Evolutionary conservation across 30 jellyfish, hydroid and myxozoan species (phyloP), one percentile per base, ranked within the genome.

Genomic region (Nemopilema nomurai): DNA sequence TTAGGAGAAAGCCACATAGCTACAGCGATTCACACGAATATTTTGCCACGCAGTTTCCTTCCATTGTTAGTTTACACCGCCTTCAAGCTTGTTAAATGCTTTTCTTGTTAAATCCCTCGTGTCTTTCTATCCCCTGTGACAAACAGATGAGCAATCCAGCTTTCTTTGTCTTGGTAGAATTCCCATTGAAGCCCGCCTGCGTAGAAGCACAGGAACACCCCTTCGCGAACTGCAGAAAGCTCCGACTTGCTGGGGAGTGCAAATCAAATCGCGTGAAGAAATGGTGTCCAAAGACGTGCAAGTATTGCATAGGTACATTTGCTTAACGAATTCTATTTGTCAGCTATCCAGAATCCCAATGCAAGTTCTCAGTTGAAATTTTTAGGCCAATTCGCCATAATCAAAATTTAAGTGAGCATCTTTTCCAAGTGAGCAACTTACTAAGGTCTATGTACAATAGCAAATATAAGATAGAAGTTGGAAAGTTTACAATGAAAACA

Each of bases 211-310:
- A 50, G 49, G 96, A 86, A 0, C 86, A 86, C 25, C 96, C 87
- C 7, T 86, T 77, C 51, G 96, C 96, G 3, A 86, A 86, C 71
- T 86, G 96, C 52, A 16, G n/a, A 13, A 66, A 62, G 62, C 77
- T 86, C 8, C 69, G 77, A 16, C 0, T 21, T 13, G 18, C 67
- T 6, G 86, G 96, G 29, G 77, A 41, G 62, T 86, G 96, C 82
- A 28, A 24, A 24, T 69, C 87, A 16, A 23, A 18, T 52, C 18
- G 9, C 28, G 32, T 86, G 81, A 62, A 53, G 23, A 28, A 18
- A 50, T 86, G 88, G 86, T 86, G 96, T 50, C 86, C 96, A 26
- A 80, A 72, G 65, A 76, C 96, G 4, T 86, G 96, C 86, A 77
- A 77, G 50, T 69, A 65, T 25, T 86, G 96, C 74, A 64, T 77